Base-by-base conservation (phyloP, 2,113 vertebrate genomes). In the Carollia perspicillata region DNA sequence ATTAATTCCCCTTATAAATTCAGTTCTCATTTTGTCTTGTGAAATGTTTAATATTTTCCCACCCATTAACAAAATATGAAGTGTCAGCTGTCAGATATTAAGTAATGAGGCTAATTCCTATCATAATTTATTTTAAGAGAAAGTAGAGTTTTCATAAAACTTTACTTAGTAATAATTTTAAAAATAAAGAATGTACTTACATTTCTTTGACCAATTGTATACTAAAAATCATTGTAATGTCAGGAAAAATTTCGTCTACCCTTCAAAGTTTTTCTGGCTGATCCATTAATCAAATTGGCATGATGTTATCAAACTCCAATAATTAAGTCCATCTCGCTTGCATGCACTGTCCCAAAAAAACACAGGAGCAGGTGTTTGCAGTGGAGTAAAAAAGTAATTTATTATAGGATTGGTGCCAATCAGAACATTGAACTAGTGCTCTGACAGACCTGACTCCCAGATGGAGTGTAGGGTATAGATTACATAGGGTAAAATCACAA, bases 121-220 rank as follows among this genome's bases (percentile, higher is more conserved):
- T 69, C 28, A 53, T 47, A 83, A 79, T 77, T 94, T 90, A 78
- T 90, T 90, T 90, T 53, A 91, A 85, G 66, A 92, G 63, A 30
- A 58, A 69, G 58, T 77, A 37, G 5, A 89, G 33, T 77, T 94
- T 90, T 42, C 22, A 72, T 8, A 86, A 86, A 92, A 77, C 6
- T 66, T 63, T 69, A 37, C 30, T 74, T 81, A 91, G 26, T 58
- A 72, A 87, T 58, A 92, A 63, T 95, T 89, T 66, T 65, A 69
- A 77, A 84, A 84, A 78, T 55, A 8, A 74, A 88, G 65, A 79
- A 35, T 84, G 6, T 23, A 95, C 35, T 69, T 65, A 69, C 16
- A 68, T 72, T 96, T 26, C 33, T 94, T 87, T 79, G 20, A 90
- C 80, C 30, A 94, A 77, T 44, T 94, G 9, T 68, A 80, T 79